phyloP scores from a whole-genome alignment of 2,888 invertebrate genomes.

The Scaptomyza parva region DNA sequence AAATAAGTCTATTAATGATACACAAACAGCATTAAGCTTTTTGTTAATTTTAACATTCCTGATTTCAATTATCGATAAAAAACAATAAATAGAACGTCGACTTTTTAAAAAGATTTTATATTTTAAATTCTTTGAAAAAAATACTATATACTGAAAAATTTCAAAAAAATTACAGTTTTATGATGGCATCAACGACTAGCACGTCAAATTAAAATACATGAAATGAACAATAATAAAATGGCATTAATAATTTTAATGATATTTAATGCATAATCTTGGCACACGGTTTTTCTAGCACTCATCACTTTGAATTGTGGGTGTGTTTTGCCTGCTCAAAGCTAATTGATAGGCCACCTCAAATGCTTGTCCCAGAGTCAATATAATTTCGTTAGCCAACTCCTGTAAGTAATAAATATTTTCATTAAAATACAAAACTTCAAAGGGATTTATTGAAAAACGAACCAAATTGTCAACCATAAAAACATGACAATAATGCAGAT shows the following conservation, averaged over 20 bases:
- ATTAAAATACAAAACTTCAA: not conserved
- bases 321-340: constrained; percentile 87
- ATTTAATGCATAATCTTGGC: constrained; percentile 43
- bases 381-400: constrained; percentile 98
- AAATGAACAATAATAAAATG: constrained; percentile 50
- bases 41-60: too few species aligned
- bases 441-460: constrained; percentile 46
- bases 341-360: constrained; percentile 99
- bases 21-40: too few species aligned
- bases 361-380: constrained; percentile 97
- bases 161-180: constrained; percentile 50
- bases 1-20: not conserved
- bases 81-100: not conserved
- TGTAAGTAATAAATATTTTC: constrained; percentile 83
- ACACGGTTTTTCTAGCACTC: constrained; percentile 38
- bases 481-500: constrained; percentile 96
- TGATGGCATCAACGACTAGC: constrained; percentile 75
- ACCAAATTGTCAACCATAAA: constrained; percentile 98
- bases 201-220: constrained; percentile 53
- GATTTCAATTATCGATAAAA: constrained; percentile 15
- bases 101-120: constrained; percentile 6
- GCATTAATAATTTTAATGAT: constrained; percentile 37
- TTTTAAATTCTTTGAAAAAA: constrained; percentile 45
- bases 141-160: constrained; percentile 49
- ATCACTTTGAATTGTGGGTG: constrained; percentile 37